Base-by-base conservation (phyloP, 2,888 invertebrate genomes). In the Agrilus mali region DNA sequence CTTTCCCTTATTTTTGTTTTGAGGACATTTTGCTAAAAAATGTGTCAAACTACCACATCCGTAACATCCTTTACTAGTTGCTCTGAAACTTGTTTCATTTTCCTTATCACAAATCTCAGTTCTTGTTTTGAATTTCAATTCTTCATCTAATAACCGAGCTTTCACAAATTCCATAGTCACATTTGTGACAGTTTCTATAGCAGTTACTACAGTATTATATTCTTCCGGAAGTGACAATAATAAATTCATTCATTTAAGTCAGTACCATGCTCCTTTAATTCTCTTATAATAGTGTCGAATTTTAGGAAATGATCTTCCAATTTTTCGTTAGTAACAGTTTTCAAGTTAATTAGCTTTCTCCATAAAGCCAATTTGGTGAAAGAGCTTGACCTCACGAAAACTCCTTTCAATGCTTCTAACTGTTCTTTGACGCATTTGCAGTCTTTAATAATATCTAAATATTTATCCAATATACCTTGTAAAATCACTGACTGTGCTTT, bases 141-240 rank as follows among this genome's bases (percentile, higher is more conserved):
- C 53, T 41, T 48, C 49, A 42, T 53, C 50, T 8, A 50, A 36
- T 20, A 50, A 38, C 22, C 49, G 41, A 22, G 47, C 37, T 38
- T 55, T 55, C 6, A 54, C 52, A 46, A 53, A 54, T n/a, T 55
- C 52, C 43, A 54, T 46, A 6, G 46, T 50, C 10, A 55, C 41
- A 12, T 44, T 31, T 34, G 31, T 37, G 33, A 52, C 16, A 17
- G 54, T 55, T 48, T 56, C 54, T 16, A 56, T 45, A 7, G 50
- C 50, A 15, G 53, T 55, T 32, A 55, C 52, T 14, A 57, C 51
- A 14, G 47, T 42, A 17, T 56, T 47, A 43, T 50, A 55, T 16
- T 45, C 36, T 20, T 13, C 32, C 13, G 49, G 47, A 35, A 56
- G 36, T 32, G 50, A 44, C 37, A 54, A 38, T 33, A 55, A 40